A percentile compares a stretch with the other conserved stretches of the same genome.
These are phyloP conservation scores for Euplagia quadripunctaria DNA, from an alignment of 2,888 invertebrate genomes.

Conservation along the genomic window DNA sequence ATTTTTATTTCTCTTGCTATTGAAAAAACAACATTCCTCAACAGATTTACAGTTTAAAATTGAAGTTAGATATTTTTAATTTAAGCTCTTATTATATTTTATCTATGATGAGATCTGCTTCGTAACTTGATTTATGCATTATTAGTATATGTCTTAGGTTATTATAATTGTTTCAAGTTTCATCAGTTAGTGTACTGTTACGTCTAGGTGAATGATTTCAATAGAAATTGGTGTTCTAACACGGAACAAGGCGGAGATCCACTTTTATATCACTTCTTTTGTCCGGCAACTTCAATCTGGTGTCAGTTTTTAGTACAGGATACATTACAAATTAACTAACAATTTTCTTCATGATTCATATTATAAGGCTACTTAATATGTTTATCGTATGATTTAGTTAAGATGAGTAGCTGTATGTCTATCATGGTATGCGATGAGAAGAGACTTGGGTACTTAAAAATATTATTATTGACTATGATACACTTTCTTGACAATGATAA, in stretches of 20 bases:
- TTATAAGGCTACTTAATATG: neutral
- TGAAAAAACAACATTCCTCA: neutral
- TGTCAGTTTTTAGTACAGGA: neutral
- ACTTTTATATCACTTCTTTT: neutral
- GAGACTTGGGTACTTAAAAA: neutral
- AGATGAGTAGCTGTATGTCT: neutral
- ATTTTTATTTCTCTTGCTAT: neutral
- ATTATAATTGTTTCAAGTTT: conserved; percentile 35
- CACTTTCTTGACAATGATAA: too few relatives aligned
- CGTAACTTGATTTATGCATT: conserved; percentile 30
- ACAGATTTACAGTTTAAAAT: conserved; percentile 18
- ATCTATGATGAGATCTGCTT: conserved; percentile 24
- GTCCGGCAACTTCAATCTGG: neutral
- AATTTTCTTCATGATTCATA: neutral
- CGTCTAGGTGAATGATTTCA: conserved; percentile 31
- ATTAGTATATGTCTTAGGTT: conserved; percentile 35
- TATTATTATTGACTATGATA: neutral
- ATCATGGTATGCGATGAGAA: neutral
- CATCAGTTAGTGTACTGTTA: conserved; percentile 32
- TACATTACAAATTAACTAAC: neutral
- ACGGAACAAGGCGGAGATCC: conserved; percentile 11
- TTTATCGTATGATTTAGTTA: neutral
- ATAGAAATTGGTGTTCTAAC: conserved; percentile 32
- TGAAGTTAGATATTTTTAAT: neutral
- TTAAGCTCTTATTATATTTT: conserved; percentile 10